These are phyloP conservation scores for Fregetta grallaria DNA, from an alignment of 2,113 vertebrate species.

Conservation along the genomic window DNA sequence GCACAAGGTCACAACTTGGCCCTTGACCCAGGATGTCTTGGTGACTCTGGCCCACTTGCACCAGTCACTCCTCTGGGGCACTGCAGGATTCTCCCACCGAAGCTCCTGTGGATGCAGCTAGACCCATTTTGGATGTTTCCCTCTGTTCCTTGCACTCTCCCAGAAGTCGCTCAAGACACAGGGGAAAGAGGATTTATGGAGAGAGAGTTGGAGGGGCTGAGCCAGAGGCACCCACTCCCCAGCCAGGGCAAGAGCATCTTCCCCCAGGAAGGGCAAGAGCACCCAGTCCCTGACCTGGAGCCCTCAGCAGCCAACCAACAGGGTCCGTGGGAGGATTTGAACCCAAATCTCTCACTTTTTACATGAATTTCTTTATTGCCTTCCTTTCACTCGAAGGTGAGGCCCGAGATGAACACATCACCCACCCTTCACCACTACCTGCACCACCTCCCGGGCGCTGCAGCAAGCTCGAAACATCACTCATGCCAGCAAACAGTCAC, in stretches of 20 bases:
- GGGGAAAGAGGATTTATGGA: not conserved
- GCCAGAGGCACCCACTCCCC: not conserved
- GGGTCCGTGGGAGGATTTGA: too few relatives aligned
- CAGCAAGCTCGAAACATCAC: not conserved
- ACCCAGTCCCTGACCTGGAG: not conserved
- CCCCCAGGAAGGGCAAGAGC: not conserved
- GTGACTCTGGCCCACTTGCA: not conserved
- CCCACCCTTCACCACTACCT: not conserved
- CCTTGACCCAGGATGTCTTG: not conserved
- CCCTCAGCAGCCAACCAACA: not conserved
- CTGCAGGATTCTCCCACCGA: not conserved
- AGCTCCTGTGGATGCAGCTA: not conserved
- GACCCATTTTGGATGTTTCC: not conserved
- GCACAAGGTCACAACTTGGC: not conserved
- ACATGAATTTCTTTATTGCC: not conserved
- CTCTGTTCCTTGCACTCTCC: not conserved
- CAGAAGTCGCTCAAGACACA: not conserved
- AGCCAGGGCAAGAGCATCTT: not conserved
- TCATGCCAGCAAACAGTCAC: not conserved
- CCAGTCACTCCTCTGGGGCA: not conserved
- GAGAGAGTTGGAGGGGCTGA: not conserved
- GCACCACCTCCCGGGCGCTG: not conserved
- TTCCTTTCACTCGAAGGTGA: not conserved
- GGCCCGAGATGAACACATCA: not conserved
- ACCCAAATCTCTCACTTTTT: not conserved